These are phyloP conservation scores for Leptopilina drosophilae DNA, from an alignment of 2,888 invertebrate genomes.

Conservation along the genomic window DNA sequence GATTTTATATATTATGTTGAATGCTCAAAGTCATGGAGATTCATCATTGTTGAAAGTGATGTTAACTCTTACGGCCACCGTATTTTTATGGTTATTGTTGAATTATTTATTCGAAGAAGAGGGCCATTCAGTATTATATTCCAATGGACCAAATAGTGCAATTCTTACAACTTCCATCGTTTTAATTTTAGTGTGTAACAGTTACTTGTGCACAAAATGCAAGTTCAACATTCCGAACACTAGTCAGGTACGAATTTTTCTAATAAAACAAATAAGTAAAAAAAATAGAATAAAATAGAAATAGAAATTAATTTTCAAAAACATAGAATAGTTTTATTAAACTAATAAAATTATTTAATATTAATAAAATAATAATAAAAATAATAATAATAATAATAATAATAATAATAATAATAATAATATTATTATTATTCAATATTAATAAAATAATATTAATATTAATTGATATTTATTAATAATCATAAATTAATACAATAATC, in stretches of 20 bases:
- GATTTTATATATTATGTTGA: constrained; percentile 58
- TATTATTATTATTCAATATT: no score
- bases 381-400: no score
- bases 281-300: not conserved
- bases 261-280: not conserved
- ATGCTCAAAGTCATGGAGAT: constrained; percentile 33
- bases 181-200: constrained; percentile 59
- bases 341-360: no score
- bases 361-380: no score
- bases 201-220: constrained; percentile 58
- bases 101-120: constrained; percentile 61
- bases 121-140: constrained; percentile 48
- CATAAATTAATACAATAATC: no score
- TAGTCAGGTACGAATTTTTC: constrained; percentile 54
- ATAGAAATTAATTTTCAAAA: not conserved
- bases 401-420: no score
- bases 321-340: no score
- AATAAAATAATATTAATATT: no score
- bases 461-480: no score
- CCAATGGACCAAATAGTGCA: constrained; percentile 46
- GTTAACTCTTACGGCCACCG: constrained; percentile 52
- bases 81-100: constrained; percentile 57
- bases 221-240: constrained; percentile 41
- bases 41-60: constrained; percentile 43
- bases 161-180: constrained; percentile 53